Evolutionary conservation across 2,113 vertebrate genomes (phyloP).

Genomic region (Phrynosoma platyrhinos): DNA sequence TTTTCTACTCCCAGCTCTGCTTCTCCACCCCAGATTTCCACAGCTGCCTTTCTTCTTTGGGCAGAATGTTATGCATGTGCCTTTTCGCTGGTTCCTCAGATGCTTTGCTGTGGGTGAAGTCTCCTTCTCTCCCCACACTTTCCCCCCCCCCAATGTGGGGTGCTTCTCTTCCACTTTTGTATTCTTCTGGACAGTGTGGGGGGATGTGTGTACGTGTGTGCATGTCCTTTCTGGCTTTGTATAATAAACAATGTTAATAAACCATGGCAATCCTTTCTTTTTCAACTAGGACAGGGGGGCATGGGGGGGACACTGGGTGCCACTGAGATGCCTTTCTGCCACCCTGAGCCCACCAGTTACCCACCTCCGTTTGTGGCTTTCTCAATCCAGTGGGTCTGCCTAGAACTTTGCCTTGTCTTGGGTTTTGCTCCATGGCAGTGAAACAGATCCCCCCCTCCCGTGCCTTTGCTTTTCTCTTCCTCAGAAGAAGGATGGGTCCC

Average conservation of each 20-base stretch:
- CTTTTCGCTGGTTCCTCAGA: constrained; percentile 47
- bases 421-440: not conserved
- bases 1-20: not conserved
- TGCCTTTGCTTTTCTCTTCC: not conserved
- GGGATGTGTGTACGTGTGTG: not conserved
- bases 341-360: not conserved
- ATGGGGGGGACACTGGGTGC: no score
- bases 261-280: not conserved
- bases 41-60: not conserved
- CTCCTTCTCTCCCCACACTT: no score
- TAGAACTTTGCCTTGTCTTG: not conserved
- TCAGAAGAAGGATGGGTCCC: not conserved
- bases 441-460: not conserved
- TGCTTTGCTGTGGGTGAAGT: constrained; percentile 81
- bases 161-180: not conserved
- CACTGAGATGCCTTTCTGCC: not conserved
- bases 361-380: not conserved
- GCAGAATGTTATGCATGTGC: constrained; percentile 61
- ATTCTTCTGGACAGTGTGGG: not conserved
- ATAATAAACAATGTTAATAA: constrained; percentile 75
- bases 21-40: not conserved
- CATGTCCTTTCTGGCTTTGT: constrained; percentile 62
- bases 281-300: constrained; percentile 2
- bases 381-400: not conserved
- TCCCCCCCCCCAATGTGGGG: no score